phyloP scores from a whole-genome alignment of 2,113 vertebrate genomes.

The Dunckerocampus dactyliophorus region DNA sequence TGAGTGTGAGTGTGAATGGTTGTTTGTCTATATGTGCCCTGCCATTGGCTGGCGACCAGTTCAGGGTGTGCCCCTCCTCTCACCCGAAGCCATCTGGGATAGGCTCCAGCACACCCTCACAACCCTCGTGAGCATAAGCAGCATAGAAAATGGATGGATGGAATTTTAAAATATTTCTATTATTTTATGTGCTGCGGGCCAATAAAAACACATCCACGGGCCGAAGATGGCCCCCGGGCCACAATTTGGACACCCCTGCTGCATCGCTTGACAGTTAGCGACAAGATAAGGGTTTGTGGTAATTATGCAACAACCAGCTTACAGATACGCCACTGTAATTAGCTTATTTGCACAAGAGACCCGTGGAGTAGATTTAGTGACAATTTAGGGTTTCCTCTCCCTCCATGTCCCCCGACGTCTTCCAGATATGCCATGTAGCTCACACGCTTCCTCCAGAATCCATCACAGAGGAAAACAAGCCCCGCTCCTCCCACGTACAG shows the following conservation, averaged over 20 bases:
- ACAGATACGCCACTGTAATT: background rate
- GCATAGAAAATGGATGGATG: too few species aligned
- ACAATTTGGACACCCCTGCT: background rate
- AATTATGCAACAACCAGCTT: background rate
- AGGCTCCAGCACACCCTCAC: too few species aligned
- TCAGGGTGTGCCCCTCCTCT: too few species aligned
- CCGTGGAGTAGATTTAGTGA: background rate
- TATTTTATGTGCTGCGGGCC: too few species aligned
- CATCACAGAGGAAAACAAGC: conserved; percentile 11
- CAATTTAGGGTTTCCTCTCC: background rate
- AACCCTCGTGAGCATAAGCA: too few species aligned
- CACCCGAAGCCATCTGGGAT: too few species aligned
- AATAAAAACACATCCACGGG: too few species aligned
- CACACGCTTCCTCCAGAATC: conserved; percentile 12
- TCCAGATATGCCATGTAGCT: conserved; percentile 10
- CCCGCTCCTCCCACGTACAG: conserved; percentile 6
- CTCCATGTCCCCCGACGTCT: background rate
- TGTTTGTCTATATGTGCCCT: too few species aligned
- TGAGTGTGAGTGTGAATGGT: too few species aligned
- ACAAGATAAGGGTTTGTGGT: background rate
- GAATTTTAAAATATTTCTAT: too few species aligned
- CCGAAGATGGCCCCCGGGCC: too few species aligned
- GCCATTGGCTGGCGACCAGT: too few species aligned
- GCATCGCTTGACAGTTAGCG: background rate
- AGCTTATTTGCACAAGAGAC: background rate